phyloP scores from a whole-genome alignment of 2,888 invertebrate genomes.

The Campoplex capitator region DNA sequence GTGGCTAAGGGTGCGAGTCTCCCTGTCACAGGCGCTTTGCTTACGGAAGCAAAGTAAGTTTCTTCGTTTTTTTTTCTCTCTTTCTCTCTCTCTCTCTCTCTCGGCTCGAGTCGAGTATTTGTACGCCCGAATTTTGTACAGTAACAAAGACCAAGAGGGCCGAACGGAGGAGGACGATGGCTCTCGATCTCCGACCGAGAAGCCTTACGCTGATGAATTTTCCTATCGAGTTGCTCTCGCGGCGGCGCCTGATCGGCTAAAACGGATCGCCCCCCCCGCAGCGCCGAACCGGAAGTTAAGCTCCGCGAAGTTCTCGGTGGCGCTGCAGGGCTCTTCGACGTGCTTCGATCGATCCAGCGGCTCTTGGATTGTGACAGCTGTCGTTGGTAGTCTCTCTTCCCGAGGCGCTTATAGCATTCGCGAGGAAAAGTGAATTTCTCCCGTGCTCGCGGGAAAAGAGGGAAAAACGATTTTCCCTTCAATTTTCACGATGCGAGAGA shows the following conservation, averaged over 20 bases:
- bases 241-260: too few species aligned
- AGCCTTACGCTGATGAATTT: too few species aligned
- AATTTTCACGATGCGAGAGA: constrained; percentile 46
- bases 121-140: background rate
- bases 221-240: too few species aligned
- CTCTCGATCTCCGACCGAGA: too few species aligned
- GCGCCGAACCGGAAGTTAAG: background rate
- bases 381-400: background rate
- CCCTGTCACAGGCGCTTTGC: constrained; percentile 62
- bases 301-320: background rate
- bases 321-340: constrained; percentile 4
- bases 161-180: too few species aligned
- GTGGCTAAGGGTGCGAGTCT: constrained; percentile 63
- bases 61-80: background rate
- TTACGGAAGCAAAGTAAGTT: background rate
- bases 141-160: background rate
- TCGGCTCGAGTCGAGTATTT: background rate
- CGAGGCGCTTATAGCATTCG: background rate
- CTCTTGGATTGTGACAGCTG: constrained; percentile 15
- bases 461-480: constrained; percentile 58
- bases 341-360: constrained; percentile 40
- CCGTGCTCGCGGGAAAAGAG: background rate
- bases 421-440: constrained; percentile 15
- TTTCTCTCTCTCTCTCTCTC: background rate
- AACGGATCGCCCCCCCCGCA: background rate